Evolutionary conservation across 2,888 invertebrate genomes (phyloP).

Genomic region (Drosophila imparisetae): DNA sequence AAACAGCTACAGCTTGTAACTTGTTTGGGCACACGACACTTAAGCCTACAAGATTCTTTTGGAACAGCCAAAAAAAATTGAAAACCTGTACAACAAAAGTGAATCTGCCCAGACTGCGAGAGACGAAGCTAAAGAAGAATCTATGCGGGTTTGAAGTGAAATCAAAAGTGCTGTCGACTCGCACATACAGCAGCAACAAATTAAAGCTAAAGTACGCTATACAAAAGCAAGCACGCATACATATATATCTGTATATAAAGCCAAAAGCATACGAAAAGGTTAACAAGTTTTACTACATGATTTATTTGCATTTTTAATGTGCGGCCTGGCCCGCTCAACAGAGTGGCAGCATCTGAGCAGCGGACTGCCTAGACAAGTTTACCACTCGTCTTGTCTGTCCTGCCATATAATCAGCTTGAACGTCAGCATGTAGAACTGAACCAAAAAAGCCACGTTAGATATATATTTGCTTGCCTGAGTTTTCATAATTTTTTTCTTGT

Average conservation of each 20-base stretch:
- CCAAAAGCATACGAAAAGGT: slow-evolving; percentile 78
- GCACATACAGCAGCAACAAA: slow-evolving; percentile 53
- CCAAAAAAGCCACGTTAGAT: slow-evolving; percentile 29
- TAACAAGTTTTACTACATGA: slow-evolving; percentile 82
- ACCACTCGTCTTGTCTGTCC: slow-evolving; percentile 16
- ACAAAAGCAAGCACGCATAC: slow-evolving; percentile 32
- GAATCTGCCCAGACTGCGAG: slow-evolving; percentile 64
- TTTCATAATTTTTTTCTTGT: slow-evolving; percentile 31
- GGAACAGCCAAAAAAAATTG: slow-evolving; percentile 30
- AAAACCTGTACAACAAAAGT: slow-evolving; percentile 73
- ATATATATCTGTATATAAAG: slow-evolving; percentile 17
- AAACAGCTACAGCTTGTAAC: slow-evolving; percentile 56
- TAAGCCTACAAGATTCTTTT: slow-evolving; percentile 75
- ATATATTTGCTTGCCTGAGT: slow-evolving; percentile 27
- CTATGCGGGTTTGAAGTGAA: slow-evolving; percentile 66
- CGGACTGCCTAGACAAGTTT: slow-evolving; percentile 67
- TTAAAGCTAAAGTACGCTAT: slow-evolving; percentile 55
- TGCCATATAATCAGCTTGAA: slow-evolving; percentile 12
- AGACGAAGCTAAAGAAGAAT: slow-evolving; percentile 39
- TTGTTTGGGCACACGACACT: slow-evolving; percentile 66
- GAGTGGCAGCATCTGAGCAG: slow-evolving; percentile 44
- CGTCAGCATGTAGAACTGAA: slow-evolving; percentile 56
- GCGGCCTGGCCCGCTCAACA: slow-evolving; percentile 54
- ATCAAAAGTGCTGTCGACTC: slow-evolving; percentile 73
- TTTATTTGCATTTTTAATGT: slow-evolving; percentile 81